phyloP scores from a whole-genome alignment of 2,888 invertebrate genomes.

The Dolichomitus sp. region DNA sequence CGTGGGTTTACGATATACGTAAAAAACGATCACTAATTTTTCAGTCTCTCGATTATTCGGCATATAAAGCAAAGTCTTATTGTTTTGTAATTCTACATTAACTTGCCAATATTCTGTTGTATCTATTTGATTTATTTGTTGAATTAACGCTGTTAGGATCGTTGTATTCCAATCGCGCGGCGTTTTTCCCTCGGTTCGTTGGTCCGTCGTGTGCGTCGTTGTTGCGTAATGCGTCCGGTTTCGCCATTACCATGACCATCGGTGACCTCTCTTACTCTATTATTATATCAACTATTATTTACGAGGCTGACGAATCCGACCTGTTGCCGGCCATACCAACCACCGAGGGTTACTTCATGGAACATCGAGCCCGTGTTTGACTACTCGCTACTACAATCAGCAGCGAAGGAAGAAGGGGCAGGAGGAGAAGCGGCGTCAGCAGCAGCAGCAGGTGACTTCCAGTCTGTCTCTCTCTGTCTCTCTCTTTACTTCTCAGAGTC shows the following conservation, averaged over 20 bases:
- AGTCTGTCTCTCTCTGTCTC: conserved; percentile 45
- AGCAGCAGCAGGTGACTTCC: conserved; percentile 57
- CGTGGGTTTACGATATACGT: not conserved
- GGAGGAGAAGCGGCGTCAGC: conserved; percentile 30
- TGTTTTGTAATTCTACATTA: conserved; percentile 13
- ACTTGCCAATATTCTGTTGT: not conserved
- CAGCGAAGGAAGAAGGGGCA: not conserved
- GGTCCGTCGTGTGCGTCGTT: conserved; percentile 50
- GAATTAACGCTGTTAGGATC: not conserved
- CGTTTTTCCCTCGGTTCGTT: conserved; percentile 35
- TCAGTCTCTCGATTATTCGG: not conserved
- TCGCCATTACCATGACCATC: conserved; percentile 27
- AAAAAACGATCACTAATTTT: not conserved
- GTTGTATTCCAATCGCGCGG: not conserved
- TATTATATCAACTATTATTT: conserved; percentile 37
- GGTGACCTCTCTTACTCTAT: conserved; percentile 20
- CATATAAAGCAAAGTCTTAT: not conserved
- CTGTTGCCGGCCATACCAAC: not conserved
- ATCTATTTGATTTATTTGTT: conserved; percentile 31
- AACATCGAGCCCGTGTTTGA: not conserved
- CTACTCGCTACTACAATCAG: conserved; percentile 9
- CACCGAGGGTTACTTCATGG: not conserved
- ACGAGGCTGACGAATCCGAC: conserved; percentile 25
- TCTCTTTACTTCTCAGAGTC: not conserved
- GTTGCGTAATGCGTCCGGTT: conserved; percentile 64